Conservation (phyloP, 1,140 invertebrate genomes). For the Medauroidea extradentata region DNA sequence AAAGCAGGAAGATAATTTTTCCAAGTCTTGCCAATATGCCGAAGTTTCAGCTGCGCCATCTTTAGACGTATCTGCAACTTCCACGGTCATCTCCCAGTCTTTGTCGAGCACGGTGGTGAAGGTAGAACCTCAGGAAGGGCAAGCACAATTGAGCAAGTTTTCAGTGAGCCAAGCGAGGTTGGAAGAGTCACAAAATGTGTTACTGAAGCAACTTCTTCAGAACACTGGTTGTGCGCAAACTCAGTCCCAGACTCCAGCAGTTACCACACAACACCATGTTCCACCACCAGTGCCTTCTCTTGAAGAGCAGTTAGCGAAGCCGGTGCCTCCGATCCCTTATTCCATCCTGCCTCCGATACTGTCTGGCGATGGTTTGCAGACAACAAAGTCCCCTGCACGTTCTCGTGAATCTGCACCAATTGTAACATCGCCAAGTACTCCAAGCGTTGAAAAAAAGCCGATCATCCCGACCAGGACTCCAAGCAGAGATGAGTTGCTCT, state of each 20-base stretch:
- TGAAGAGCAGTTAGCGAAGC: constrained; percentile 66
- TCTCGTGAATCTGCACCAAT: not conserved
- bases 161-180: not conserved
- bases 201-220: constrained; percentile 84
- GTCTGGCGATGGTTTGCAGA: constrained; percentile 1
- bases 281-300: constrained; percentile 54
- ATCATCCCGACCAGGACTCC: constrained; percentile 29
- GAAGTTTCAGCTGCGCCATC: constrained; percentile 26
- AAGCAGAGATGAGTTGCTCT: constrained; percentile 37
- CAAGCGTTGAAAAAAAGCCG: not conserved
- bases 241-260: constrained; percentile 40
- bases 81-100: not conserved
- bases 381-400: not conserved
- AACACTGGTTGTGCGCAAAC: constrained; percentile 65
- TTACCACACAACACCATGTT: constrained; percentile 24
- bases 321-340: constrained; percentile 57
- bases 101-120: constrained; percentile 23
- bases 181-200: constrained; percentile 76
- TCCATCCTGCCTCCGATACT: constrained; percentile 42
- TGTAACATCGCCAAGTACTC: not conserved
- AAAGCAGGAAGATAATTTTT: constrained; percentile 27
- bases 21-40: constrained; percentile 40
- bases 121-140: constrained; percentile 33
- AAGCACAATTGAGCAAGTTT: constrained; percentile 21
- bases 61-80: not conserved